Base-by-base conservation (phyloP, 2,797 vertebrate genomes). In the Lophotriccus pileatus region DNA sequence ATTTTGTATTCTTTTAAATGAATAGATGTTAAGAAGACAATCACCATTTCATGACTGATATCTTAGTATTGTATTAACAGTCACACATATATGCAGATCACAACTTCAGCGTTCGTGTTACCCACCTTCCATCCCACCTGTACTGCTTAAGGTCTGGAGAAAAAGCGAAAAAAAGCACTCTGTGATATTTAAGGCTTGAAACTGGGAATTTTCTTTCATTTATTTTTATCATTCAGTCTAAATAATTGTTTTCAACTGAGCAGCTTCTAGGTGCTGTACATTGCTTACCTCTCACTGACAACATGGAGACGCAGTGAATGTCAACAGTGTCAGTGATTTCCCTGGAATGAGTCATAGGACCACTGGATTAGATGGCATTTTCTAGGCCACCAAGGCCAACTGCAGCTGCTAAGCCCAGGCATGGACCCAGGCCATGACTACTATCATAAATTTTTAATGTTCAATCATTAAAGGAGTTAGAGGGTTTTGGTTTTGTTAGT, bases 1-100 rank as follows among this genome's bases (percentile, higher is more conserved):
- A 79, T 80, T 73, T 80, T 83, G 23, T 93, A 75, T 96, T 96
- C 53, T 27, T 96, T 95, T 80, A 95, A 94, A 89, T 72, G 46
- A 85, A 94, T 63, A 94, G 66, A 94, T 79, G 72, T 85, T 87
- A 83, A 78, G 59, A 84, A 84, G 80, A 94, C 53, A 82, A 95
- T 95, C 52, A 87, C 37, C 23, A 41, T 84, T 90, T 87, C 76
- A 68, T 56, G 82, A 82, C 41, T 84, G 37, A 59, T 87, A 83
- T 67, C 41, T 88, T 32, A 80, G 14, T 41, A 37, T 27, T 46
- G 34, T 58, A 56, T 63, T 70, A 89, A 77, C 34, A 56, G n/a
- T 64, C 43, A 27, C 50, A 84, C 6, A 68, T 14, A 81, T 5
- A 28, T 10, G 39, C 39, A 78, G 60, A 68, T 47, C 87, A 50